phyloP scores from a whole-genome alignment of 2,113 vertebrate genomes.

The Caracal caracal region DNA sequence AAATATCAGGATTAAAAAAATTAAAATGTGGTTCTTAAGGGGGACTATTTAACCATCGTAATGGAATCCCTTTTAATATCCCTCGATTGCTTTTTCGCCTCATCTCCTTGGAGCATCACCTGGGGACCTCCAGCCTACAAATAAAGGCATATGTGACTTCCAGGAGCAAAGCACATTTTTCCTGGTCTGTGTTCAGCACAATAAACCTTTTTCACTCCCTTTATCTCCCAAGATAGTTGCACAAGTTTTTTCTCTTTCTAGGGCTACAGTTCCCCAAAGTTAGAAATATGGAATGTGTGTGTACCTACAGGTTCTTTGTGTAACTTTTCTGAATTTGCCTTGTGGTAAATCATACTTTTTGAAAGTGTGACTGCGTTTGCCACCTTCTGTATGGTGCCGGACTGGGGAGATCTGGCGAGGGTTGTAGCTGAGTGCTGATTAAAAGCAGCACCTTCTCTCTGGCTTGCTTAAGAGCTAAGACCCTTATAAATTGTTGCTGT shows the following conservation, averaged over 20 bases:
- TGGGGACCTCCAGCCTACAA: not conserved
- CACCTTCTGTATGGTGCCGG: not conserved
- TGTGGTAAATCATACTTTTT: not conserved
- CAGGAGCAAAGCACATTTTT: not conserved
- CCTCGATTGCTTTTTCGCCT: not conserved
- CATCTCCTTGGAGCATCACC: not conserved
- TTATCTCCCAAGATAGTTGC: not conserved
- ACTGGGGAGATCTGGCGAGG: slow-evolving; percentile 7
- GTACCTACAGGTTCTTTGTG: not conserved
- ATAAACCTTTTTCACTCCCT: not conserved
- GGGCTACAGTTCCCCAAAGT: not conserved
- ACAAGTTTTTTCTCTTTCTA: not conserved
- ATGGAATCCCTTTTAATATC: not conserved
- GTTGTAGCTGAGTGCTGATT: slow-evolving; percentile 72
- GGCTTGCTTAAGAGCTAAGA: slow-evolving; percentile 70
- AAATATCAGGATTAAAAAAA: not conserved
- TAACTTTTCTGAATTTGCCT: not conserved
- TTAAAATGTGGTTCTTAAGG: not conserved
- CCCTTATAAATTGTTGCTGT: slow-evolving; percentile 81
- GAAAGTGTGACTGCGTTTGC: slow-evolving; percentile 9
- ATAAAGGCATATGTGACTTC: slow-evolving; percentile 13
- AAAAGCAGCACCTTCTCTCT: slow-evolving; percentile 80
- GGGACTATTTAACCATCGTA: not conserved
- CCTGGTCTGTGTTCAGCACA: not conserved
- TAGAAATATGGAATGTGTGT: not conserved